Evolutionary conservation across 2,113 vertebrate species (phyloP).

Genomic region (Egretta garzetta): DNA sequence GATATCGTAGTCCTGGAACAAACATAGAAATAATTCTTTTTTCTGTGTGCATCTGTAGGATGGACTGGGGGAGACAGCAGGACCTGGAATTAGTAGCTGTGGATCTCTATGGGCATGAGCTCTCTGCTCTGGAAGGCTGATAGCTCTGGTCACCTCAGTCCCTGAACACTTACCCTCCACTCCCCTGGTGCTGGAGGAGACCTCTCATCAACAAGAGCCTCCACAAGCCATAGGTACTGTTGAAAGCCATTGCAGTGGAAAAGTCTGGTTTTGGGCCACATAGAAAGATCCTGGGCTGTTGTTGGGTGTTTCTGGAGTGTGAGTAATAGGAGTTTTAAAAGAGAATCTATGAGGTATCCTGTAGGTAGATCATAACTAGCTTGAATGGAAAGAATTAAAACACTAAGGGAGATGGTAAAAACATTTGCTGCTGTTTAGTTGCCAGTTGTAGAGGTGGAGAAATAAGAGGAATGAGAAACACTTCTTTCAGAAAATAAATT

Average conservation of each 20-base stretch:
- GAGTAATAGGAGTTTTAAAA: background rate
- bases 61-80: accelerated
- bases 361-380: background rate
- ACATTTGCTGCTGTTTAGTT: background rate
- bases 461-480: background rate
- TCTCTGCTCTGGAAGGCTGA: background rate
- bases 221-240: background rate
- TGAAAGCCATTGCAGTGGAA: background rate
- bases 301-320: background rate
- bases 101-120: background rate
- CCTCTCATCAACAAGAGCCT: background rate
- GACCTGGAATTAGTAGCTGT: background rate
- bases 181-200: background rate
- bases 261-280: background rate
- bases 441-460: background rate
- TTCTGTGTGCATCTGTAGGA: background rate
- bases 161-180: background rate
- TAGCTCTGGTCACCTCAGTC: background rate
- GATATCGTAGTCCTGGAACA: background rate
- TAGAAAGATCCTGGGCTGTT: background rate
- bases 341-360: background rate
- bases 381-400: background rate
- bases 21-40: background rate
- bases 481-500: background rate
- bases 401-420: background rate